Evolutionary conservation across 2,888 invertebrate species (phyloP), one percentile per base, ranked within the genome.

Genomic region (Acanthosepion lycidas): DNA sequence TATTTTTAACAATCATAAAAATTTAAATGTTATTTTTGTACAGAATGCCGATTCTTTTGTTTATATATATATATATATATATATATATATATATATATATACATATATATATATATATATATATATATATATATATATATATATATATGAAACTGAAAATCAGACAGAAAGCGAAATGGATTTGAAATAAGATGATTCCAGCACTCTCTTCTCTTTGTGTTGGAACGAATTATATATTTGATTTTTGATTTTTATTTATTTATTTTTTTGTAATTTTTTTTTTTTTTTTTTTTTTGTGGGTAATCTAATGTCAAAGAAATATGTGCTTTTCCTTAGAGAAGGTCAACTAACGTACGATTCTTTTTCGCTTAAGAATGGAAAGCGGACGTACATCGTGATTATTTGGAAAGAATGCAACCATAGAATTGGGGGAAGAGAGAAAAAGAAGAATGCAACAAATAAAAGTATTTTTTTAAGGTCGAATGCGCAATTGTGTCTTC

Each of bases 251-350:
- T 42, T 42, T n/a, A n/a, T n/a, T 42, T 42, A 2, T 3, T 42
- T 42, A n/a, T 42, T 42, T 42, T 42, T 42, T 42, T 64, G 26
- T 64, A 64, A 26, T 26, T 64, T 64, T 28, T 64, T 23, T 64
- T 64, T 33, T 26, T 64, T 64, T 28, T 64, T 23, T 64, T 64
- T 33, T 33, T 33, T 64, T 64, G 18, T 28, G n/a, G 3, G 9
- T 78, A 78, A 78, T 78, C 78, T 78, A n/a, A 78, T 78, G n/a
- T 78, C 78, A 78, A n/a, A 78, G 78, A n/a, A 78, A n/a, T 78
- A 33, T 78, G 78, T 78, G 78, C 78, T 78, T 33, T 78, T 78
- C n/a, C 78, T 78, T 78, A 12, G 78, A 78, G 78, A 78, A 78
- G 78, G 78, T 78, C 78, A 78, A 78, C 78, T 78, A 78, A 78